Base-by-base conservation (phyloP, 2,113 vertebrate genomes). In the Phylloscopus trochilus region DNA sequence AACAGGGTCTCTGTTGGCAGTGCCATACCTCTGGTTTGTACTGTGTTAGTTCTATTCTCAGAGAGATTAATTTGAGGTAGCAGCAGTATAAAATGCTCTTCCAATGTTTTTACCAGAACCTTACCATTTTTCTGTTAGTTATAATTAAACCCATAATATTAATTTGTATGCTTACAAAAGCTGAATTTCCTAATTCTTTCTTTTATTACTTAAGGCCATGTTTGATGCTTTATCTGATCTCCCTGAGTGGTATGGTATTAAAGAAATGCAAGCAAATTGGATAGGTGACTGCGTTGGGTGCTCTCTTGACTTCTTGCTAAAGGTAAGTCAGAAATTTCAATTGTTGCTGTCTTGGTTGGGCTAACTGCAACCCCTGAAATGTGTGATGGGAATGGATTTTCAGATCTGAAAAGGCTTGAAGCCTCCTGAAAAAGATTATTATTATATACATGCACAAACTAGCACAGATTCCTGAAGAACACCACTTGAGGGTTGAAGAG, bases 191-290 rank as follows among this genome's bases (percentile, higher is more conserved):
- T 83, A 19, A 46, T 11, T 78, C 35, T 79, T 93, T 46, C 51
- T 81, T 76, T 81, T 84, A 1, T 95, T 87, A 41, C 72, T 31
- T n/a, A 95, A 99, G 99, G 98, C 98, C 64, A 98, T 99, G 95
- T 96, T 98, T 95, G 99, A 99, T 8, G 97, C 98, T 4, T 91
- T 99, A 95, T 97, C 97, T 4, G 98, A 99, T 83, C 98, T 99
- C 85, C 99, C 99, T 0, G 98, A 99, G 88, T 99, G 99, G 99
- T 99, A 99, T 2, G 99, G 99, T 35, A 98, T 99, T 85, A 99
- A 99, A 97, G 98, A 97, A 97, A 99, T 99, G 99, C 99, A 99
- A 97, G 99, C 99, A 53, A 99, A 99, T 97, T 99, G 99, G 99
- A 99, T 99, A 58, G 99, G 99, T 55, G 98, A 99, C 62, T 99